Percentiles rank a stretch among this genome's conserved stretches.
Conservation (phyloP, 2,888 invertebrate genomes). For the Ennomos quercinarius region DNA sequence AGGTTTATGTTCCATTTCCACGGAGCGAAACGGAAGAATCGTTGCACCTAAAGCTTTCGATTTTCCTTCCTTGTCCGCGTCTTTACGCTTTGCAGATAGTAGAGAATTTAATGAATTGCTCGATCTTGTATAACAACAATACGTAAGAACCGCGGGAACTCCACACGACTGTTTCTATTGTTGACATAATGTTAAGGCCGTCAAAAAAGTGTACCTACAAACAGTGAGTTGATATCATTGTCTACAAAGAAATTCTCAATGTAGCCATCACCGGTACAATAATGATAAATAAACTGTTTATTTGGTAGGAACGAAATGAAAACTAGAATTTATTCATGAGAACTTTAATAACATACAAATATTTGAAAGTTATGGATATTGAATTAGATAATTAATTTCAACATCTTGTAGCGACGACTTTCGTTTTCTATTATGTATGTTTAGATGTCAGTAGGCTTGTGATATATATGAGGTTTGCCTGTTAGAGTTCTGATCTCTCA, state of each 20-base stretch:
- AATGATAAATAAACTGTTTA: conserved; percentile 26
- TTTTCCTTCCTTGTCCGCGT: conserved; percentile 61
- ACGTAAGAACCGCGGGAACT: conserved; percentile 80
- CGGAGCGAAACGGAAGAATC: conserved; percentile 54
- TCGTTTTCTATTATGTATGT: conserved; percentile 33
- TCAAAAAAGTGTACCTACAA: conserved; percentile 56
- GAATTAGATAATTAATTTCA: conserved; percentile 23
- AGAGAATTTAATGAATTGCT: conserved; percentile 62
- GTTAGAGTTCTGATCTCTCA: conserved; percentile 31
- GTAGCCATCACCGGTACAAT: conserved; percentile 13
- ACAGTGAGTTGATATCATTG: no score
- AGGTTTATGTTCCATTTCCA: conserved; percentile 52
- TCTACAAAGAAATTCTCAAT: conserved; percentile 43
- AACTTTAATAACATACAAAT: conserved; percentile 17
- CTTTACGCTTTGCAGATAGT: conserved; percentile 49
- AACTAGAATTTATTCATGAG: conserved; percentile 10
- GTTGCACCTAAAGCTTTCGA: conserved; percentile 53
- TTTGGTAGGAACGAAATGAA: conserved; percentile 17
- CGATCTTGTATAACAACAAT: conserved; percentile 76
- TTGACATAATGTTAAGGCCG: conserved; percentile 79
- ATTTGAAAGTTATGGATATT: conserved; percentile 22
- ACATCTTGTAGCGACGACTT: conserved; percentile 37
- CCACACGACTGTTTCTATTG: conserved; percentile 72
- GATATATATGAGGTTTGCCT: conserved; percentile 36
- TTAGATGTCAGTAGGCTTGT: conserved; percentile 41